Evolutionary conservation across 2,888 invertebrate genomes (phyloP), one percentile per base, ranked within the genome.

Genomic region (Beris chalybata): DNA sequence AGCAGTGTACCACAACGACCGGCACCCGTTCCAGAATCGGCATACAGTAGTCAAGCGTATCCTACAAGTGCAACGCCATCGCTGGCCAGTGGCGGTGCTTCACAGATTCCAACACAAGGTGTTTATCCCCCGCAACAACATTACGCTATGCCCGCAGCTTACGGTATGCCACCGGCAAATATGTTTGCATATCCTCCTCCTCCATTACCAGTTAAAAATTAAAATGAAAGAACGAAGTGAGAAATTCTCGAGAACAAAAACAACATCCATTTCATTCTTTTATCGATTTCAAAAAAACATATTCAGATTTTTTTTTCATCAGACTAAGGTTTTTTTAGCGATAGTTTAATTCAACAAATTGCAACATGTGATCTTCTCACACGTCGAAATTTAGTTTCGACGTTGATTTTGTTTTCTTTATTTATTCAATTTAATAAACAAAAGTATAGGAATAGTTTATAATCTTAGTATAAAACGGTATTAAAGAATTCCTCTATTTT

Each of bases 131-230:
- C 61, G 38, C 30, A 31, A 3, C 61, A 61, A 13, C 61, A 50
- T 11, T 52, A 61, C 15, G 70, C 53, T 64, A 64, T 58, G 64
- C 69, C 61, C 65, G 73, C 73, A n/a, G 70, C 71, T 52, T 74
- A 71, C 67, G 64, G 71, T 38, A 65, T 72, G 7, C 71, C 72
- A 5, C 74, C 72, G 9, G 73, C 75, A 50, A 76, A 74, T 69
- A 76, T 78, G 74, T 79, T 76, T 70, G 76, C 79, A 52, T 78
- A 77, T 71, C 80, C 79, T 66, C 80, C 80, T 70, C 80, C 80
- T 54, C 79, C 80, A 67, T 73, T 80, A 71, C 80, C 80, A 67
- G 80, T 78, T 73, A 78, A 77, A 72, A 79, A 80, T 71, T 80
- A 78, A 76, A 53, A 32, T 64, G n/a, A 53, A 64, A 54, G 45